Evolutionary conservation across 2,113 vertebrate species (phyloP).

Genomic region (Haemorhous mexicanus): DNA sequence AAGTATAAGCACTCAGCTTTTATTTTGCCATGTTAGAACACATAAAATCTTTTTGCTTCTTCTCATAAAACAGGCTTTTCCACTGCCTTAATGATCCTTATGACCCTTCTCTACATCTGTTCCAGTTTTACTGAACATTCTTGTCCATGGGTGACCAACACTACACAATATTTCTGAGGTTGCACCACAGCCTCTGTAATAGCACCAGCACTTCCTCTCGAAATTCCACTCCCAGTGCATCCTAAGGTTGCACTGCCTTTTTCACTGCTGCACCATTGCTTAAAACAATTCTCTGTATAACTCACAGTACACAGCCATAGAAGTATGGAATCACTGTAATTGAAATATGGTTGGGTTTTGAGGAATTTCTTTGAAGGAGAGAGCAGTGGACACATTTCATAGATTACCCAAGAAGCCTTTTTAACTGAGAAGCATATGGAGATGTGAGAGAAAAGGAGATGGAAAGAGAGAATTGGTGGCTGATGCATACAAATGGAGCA

Average conservation of each 20-base stretch:
- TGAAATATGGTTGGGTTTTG: slow-evolving; percentile 41
- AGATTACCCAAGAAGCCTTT: not conserved
- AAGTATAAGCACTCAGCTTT: not conserved
- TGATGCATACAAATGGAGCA: not conserved
- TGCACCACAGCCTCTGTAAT: not conserved
- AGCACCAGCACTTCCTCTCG: not conserved
- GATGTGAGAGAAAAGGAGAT: not conserved
- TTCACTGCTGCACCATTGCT: not conserved
- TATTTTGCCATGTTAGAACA: slow-evolving; percentile 10
- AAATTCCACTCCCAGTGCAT: slow-evolving; percentile 9
- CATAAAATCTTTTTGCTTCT: slow-evolving; percentile 3
- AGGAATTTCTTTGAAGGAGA: slow-evolving; percentile 57
- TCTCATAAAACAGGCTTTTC: not conserved
- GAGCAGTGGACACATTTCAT: slow-evolving; percentile 20
- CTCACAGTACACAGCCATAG: not conserved
- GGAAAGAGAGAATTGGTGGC: not conserved
- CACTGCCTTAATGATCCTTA: not conserved
- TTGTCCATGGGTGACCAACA: slow-evolving; percentile 22
- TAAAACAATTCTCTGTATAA: not conserved
- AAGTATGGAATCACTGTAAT: slow-evolving; percentile 35
- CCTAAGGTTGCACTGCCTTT: not conserved
- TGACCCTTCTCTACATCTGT: slow-evolving; percentile 32
- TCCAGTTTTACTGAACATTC: slow-evolving; percentile 44
- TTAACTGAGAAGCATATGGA: slow-evolving; percentile 20
- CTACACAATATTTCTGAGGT: not conserved